phyloP scores from a whole-genome alignment of 2,888 invertebrate genomes.

The Cheilosia vulpina region DNA sequence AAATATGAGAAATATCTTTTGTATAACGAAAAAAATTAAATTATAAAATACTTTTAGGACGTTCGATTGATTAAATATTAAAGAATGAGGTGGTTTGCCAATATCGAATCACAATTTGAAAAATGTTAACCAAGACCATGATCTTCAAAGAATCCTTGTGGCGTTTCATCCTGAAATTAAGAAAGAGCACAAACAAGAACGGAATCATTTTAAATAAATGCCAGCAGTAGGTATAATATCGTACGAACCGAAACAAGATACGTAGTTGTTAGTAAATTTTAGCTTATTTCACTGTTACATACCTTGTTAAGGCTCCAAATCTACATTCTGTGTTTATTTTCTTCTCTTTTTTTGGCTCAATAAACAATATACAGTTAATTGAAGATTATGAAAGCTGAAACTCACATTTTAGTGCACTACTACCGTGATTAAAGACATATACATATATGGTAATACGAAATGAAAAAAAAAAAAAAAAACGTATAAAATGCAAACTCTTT shows the following conservation, averaged over 20 bases:
- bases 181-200: constrained; percentile 75
- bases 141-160: constrained; percentile 99
- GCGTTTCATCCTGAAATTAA: constrained; percentile 98
- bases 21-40: constrained; percentile 4
- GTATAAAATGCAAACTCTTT: constrained; percentile 65
- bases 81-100: constrained; percentile 42
- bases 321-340: constrained; percentile 48
- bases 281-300: constrained; percentile 66
- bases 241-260: constrained; percentile 65
- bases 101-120: constrained; percentile 13
- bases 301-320: constrained; percentile 74
- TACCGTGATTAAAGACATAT: constrained; percentile 61
- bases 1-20: constrained; percentile 9
- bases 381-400: constrained; percentile 65
- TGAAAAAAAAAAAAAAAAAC: constrained; percentile 7
- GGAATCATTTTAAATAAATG: constrained; percentile 35
- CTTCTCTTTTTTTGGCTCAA: constrained; percentile 24
- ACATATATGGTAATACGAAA: constrained; percentile 42
- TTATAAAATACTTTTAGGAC: constrained; percentile 46
- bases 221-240: neutral
- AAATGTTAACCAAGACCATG: constrained; percentile 94
- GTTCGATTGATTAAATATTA: constrained; percentile 28
- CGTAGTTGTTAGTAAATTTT: constrained; percentile 9
- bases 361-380: constrained; percentile 57
- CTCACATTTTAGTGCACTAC: constrained; percentile 69